A percentile compares a stretch with the other conserved stretches of the same genome.
Conservation (phyloP, 1,140 invertebrate genomes). For the Apocrypta bakeri region DNA sequence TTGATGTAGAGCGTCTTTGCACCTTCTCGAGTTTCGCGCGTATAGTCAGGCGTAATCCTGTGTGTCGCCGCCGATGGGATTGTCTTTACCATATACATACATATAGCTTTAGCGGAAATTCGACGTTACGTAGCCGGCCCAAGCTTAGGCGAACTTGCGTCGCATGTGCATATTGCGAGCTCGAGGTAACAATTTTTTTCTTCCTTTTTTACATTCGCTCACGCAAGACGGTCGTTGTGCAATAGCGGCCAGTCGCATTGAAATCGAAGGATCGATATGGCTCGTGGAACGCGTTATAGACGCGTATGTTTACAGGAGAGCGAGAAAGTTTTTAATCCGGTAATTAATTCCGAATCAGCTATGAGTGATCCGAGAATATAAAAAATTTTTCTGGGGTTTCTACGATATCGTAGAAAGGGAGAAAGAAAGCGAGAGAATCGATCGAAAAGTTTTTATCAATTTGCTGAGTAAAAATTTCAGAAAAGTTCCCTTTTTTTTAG, state of each 20-base stretch:
- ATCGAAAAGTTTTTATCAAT: background rate
- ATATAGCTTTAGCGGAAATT: background rate
- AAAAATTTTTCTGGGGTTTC: background rate
- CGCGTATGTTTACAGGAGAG: background rate
- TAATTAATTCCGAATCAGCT: background rate
- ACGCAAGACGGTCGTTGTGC: too few relatives aligned
- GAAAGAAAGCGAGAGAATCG: background rate
- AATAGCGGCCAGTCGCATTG: too few relatives aligned
- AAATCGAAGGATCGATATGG: background rate
- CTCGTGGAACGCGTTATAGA: background rate
- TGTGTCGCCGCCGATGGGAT: background rate
- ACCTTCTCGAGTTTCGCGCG: slow-evolving; percentile 13
- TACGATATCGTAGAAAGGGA: background rate
- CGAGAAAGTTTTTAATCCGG: background rate
- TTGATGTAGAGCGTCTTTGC: background rate
- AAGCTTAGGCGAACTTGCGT: slow-evolving; percentile 9
- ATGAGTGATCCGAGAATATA: background rate
- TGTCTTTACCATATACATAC: background rate
- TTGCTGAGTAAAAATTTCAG: background rate
- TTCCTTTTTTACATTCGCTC: too few relatives aligned
- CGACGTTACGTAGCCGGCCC: background rate
- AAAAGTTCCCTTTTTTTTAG: background rate
- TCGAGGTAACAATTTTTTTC: background rate
- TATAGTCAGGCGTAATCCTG: background rate
- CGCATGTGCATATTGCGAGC: background rate